phyloP scores from a whole-genome alignment of 2,113 vertebrate species.

The Canis aureus region DNA sequence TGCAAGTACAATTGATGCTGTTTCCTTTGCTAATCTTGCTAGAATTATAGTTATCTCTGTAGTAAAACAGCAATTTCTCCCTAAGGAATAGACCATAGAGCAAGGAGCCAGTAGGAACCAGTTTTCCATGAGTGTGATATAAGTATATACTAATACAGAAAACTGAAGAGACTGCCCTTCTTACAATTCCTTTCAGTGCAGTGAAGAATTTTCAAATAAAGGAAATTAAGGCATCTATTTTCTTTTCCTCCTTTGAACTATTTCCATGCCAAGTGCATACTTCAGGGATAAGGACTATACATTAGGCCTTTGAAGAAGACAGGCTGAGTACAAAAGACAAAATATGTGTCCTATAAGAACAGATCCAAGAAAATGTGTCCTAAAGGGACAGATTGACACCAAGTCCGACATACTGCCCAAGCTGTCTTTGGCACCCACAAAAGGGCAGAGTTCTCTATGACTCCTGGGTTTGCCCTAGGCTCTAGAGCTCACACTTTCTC shows the following conservation, averaged over 20 bases:
- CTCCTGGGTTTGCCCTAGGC: not conserved
- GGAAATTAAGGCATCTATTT: not conserved
- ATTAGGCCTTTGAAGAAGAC: not conserved
- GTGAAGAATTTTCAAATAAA: slow-evolving; percentile 33
- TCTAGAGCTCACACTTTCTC: not conserved
- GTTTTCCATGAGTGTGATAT: slow-evolving; percentile 67
- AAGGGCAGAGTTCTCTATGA: not conserved
- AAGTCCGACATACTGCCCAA: not conserved
- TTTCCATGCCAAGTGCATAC: not conserved
- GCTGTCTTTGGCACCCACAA: not conserved
- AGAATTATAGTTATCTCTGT: slow-evolving; percentile 22
- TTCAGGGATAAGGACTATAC: not conserved
- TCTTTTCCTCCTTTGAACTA: slow-evolving; percentile 2
- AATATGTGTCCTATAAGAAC: not conserved
- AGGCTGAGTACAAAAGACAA: not conserved
- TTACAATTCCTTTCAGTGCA: slow-evolving; percentile 11
- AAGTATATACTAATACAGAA: slow-evolving; percentile 58
- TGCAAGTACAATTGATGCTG: not conserved
- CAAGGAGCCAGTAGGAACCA: not conserved
- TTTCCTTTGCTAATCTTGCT: slow-evolving; percentile 37
- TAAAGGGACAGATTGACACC: not conserved
- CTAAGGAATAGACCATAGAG: slow-evolving; percentile 44
- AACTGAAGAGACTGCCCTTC: not conserved
- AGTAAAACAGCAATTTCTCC: slow-evolving; percentile 25
- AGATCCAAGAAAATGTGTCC: not conserved